phyloP scores from a whole-genome alignment of 1,140 invertebrate genomes.

The Scaptomyza graminum region DNA sequence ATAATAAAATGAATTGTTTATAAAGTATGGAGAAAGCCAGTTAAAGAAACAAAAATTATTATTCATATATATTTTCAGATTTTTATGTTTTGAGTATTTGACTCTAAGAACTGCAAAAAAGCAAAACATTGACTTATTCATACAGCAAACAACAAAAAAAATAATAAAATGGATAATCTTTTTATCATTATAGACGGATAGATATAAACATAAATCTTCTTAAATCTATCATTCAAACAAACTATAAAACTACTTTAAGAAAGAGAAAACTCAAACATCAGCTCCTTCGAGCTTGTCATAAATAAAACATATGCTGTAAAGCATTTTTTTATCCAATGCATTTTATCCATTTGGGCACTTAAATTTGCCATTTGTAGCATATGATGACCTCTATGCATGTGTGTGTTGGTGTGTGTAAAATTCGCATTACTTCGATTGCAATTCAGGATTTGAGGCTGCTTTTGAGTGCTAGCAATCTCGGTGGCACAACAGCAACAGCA shows the following conservation, averaged over 20 bases:
- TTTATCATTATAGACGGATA: too few relatives aligned
- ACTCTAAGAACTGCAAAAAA: too few relatives aligned
- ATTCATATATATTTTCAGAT: too few relatives aligned
- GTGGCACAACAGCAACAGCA: constrained; percentile 1
- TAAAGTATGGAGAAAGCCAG: too few relatives aligned
- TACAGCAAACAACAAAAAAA: too few relatives aligned
- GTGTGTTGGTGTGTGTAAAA: not conserved
- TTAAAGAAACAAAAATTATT: too few relatives aligned
- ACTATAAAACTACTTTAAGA: too few relatives aligned
- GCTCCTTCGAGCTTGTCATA: not conserved
- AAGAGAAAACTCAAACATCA: not conserved
- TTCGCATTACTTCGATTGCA: not conserved
- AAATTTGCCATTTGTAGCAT: constrained; percentile 3
- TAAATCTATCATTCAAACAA: not conserved
- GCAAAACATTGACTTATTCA: too few relatives aligned
- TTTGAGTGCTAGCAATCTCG: constrained; percentile 55
- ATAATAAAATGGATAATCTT: too few relatives aligned
- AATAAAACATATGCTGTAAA: not conserved
- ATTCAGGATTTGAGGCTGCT: not conserved
- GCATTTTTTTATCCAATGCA: too few relatives aligned
- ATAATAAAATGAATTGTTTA: too few relatives aligned
- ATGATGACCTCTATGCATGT: not conserved
- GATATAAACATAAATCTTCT: not conserved
- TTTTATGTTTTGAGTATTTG: too few relatives aligned
- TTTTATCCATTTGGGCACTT: not conserved